A percentile compares a stretch with the other conserved stretches of the same genome.
Conservation (phyloP, 2,797 vertebrate genomes). For the Lithobates pipiens region DNA sequence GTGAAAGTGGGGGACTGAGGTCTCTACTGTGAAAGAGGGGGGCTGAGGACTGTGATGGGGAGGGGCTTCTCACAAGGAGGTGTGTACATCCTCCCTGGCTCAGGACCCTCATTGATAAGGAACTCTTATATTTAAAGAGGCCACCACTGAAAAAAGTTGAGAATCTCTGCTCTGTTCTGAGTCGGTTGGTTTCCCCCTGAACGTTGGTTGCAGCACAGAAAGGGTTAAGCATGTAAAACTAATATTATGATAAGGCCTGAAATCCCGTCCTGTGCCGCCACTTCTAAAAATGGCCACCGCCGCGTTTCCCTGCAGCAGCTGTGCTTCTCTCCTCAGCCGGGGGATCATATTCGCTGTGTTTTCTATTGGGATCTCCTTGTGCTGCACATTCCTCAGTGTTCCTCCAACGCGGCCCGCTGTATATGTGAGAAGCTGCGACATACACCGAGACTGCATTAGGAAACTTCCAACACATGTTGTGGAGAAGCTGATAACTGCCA, state of each 20-base stretch:
- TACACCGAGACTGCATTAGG: conserved; percentile 38
- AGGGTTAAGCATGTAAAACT: conserved; percentile 4
- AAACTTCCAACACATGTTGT: conserved; percentile 37
- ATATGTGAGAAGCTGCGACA: conserved; percentile 56
- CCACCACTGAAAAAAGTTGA: no score
- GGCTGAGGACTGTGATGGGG: no score
- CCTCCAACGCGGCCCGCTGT: conserved; percentile 28
- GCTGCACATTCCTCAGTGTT: conserved; percentile 42
- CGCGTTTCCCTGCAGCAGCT: conserved; percentile 26
- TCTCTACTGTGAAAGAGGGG: no score
- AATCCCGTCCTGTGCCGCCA: conserved; percentile 14
- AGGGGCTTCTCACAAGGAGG: no score
- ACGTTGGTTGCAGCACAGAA: background rate
- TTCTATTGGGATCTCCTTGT: conserved; percentile 38
- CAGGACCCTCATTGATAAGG: no score
- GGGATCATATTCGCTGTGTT: conserved; percentile 52
- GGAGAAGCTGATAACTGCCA: conserved; percentile 10
- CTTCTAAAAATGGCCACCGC: conserved; percentile 52
- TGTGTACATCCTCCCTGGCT: no score
- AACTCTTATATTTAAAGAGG: no score
- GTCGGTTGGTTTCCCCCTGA: background rate
- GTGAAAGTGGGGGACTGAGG: no score
- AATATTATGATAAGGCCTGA: conserved; percentile 29
- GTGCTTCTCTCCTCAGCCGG: conserved; percentile 11
- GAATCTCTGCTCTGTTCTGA: no score